These are phyloP conservation scores for Solea solea DNA, from an alignment of 2,113 vertebrate genomes.

Conservation along the genomic window DNA sequence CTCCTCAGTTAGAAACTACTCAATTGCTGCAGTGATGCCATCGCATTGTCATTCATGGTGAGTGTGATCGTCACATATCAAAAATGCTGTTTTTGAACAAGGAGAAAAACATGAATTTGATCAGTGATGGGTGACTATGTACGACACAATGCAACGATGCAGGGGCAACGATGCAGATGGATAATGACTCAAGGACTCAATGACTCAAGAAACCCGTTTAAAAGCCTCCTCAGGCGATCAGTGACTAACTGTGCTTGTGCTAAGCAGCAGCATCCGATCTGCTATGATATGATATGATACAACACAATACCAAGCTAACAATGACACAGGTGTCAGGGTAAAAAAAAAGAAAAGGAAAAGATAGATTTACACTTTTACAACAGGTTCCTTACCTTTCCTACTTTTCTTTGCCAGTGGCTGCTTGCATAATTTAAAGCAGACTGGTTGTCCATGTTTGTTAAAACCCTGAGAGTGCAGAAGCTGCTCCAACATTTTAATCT, in stretches of 20 bases:
- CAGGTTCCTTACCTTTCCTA: not conserved
- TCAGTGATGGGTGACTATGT: constrained; percentile 18
- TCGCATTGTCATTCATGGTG: constrained; percentile 58
- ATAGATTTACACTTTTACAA: constrained; percentile 10
- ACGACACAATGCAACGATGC: constrained; percentile 29
- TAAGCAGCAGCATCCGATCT: constrained; percentile 34
- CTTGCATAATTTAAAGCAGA: constrained; percentile 39
- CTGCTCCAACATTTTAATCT: constrained; percentile 31
- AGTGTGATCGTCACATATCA: constrained; percentile 25
- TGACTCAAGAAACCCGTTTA: constrained; percentile 33
- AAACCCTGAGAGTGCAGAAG: constrained; percentile 37
- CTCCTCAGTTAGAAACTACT: constrained; percentile 53
- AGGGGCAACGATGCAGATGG: constrained; percentile 41
- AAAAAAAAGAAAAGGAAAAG: not conserved
- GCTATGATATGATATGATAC: constrained; percentile 7
- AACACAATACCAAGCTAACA: constrained; percentile 6
- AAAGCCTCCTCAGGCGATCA: constrained; percentile 57
- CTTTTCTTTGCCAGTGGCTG: constrained; percentile 4
- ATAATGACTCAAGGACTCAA: constrained; percentile 52
- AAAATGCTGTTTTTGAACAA: constrained; percentile 2
- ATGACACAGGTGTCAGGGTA: not conserved
- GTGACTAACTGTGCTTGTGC: constrained; percentile 42
- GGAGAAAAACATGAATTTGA: constrained; percentile 25
- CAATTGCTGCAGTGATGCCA: constrained; percentile 61
- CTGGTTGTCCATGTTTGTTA: constrained; percentile 29